Evolutionary conservation across 2,113 vertebrate genomes (phyloP).

Genomic region (Hipposideros armiger): DNA sequence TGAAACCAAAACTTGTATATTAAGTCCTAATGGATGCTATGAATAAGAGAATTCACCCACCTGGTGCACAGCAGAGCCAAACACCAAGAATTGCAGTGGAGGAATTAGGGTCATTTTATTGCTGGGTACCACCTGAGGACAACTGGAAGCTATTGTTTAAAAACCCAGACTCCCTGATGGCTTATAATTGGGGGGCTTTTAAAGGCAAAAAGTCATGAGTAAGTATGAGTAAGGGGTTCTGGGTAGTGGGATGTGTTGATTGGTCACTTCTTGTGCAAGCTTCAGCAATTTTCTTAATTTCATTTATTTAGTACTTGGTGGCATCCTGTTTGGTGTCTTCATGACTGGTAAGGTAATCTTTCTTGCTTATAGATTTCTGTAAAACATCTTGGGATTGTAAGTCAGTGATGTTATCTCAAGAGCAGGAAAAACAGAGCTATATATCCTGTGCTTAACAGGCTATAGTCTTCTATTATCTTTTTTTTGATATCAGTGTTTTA

Average conservation of each 20-base stretch:
- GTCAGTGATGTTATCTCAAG: neutral
- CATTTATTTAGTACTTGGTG: neutral
- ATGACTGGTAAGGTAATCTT: neutral
- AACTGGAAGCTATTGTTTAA: neutral
- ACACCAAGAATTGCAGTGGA: too few relatives aligned
- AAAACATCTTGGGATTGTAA: neutral
- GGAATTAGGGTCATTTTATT: neutral
- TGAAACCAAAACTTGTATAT: too few relatives aligned
- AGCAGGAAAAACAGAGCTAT: neutral
- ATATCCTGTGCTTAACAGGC: neutral
- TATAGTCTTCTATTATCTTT: neutral
- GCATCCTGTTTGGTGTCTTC: neutral
- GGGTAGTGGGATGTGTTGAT: neutral
- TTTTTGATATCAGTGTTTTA: conserved; percentile 60
- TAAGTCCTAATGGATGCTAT: neutral
- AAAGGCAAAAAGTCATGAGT: neutral
- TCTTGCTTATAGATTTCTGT: neutral
- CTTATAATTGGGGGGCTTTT: neutral
- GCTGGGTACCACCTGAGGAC: neutral
- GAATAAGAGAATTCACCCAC: neutral
- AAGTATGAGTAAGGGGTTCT: too few relatives aligned
- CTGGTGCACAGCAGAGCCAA: neutral
- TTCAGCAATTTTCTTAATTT: neutral
- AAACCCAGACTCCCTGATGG: neutral
- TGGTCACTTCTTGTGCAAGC: neutral